A percentile compares a stretch with the other conserved stretches of the same genome.
These are phyloP conservation scores for Tachina fera DNA, from an alignment of 2,888 invertebrate species.

Conservation along the genomic window DNA sequence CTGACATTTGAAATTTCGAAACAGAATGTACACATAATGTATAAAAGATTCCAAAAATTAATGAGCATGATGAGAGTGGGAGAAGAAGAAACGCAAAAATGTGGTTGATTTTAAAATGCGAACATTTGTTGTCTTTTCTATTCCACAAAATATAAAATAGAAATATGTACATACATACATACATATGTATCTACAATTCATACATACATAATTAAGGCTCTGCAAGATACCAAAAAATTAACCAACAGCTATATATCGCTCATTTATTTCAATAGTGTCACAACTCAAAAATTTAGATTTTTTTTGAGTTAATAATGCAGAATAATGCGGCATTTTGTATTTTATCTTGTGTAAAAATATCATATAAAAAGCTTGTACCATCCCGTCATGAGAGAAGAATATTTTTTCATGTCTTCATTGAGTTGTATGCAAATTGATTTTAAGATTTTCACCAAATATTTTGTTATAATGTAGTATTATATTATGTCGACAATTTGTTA, in stretches of 20 bases:
- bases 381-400: no score
- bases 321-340: no score
- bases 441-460: no score
- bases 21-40: neutral
- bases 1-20: neutral
- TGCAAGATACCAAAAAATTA: conserved; percentile 5
- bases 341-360: no score
- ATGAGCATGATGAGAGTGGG: conserved; percentile 38
- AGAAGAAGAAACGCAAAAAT: conserved; percentile 54
- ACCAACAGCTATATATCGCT: neutral
- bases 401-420: no score
- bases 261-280: no score
- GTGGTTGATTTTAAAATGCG: conserved; percentile 52
- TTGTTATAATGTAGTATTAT: no score
- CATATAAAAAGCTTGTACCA: no score
- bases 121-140: conserved; percentile 33
- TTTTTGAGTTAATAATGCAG: no score
- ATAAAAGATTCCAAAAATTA: conserved; percentile 2
- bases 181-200: neutral
- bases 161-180: neutral
- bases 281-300: no score
- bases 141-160: conserved; percentile 37
- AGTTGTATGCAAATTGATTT: no score
- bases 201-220: conserved; percentile 34
- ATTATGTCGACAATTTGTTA: no score